These are phyloP conservation scores for Oreochromis spilurus DNA, from an alignment of 2,113 vertebrate genomes.

Conservation along the genomic window DNA sequence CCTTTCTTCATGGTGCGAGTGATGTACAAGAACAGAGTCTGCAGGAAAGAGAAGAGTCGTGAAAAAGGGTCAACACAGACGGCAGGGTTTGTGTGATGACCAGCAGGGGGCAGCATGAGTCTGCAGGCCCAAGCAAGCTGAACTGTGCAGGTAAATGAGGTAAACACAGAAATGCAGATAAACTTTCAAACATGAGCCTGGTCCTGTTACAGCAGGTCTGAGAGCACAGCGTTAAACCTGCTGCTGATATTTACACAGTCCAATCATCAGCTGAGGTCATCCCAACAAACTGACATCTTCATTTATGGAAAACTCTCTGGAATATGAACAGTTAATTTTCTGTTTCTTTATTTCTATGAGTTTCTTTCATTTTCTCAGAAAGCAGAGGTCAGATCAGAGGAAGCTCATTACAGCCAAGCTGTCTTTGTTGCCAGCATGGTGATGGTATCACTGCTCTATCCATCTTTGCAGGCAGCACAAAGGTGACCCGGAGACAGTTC, in stretches of 20 bases:
- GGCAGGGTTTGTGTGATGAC: not conserved
- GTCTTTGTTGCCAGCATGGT: not conserved
- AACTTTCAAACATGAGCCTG: not conserved
- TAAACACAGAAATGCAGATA: not conserved
- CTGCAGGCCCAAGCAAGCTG: not conserved
- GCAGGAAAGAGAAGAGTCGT: not conserved
- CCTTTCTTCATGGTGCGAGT: not conserved
- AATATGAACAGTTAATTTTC: not conserved
- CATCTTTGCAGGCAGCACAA: not conserved
- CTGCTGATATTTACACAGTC: not conserved
- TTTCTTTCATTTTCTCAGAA: not conserved
- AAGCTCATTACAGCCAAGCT: not conserved
- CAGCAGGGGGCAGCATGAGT: not conserved
- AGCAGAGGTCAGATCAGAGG: not conserved
- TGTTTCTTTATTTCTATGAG: not conserved
- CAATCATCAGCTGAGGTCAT: not conserved
- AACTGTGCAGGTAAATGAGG: not conserved
- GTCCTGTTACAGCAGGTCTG: not conserved
- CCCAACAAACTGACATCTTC: not conserved
- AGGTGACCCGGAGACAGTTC: not conserved
- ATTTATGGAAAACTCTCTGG: not conserved
- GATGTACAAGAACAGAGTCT: not conserved
- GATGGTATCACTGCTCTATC: not conserved
- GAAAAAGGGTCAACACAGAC: not conserved
- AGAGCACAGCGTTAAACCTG: not conserved